Evolutionary conservation across 2,888 invertebrate species (phyloP).

Genomic region (Pachymerium ferrugineum): DNA sequence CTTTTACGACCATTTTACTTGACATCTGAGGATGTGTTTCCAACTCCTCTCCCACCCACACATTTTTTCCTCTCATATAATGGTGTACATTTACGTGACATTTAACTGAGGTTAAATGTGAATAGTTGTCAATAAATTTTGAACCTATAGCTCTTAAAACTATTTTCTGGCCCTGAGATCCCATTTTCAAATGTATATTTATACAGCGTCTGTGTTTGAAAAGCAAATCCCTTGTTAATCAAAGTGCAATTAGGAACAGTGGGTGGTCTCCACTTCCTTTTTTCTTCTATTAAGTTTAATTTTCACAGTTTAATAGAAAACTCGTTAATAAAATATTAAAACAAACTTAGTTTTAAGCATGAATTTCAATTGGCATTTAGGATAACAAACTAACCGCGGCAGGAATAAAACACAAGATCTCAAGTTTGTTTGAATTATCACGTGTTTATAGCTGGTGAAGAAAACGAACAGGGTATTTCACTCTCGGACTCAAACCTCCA

Average conservation of each 20-base stretch:
- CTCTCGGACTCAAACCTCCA: slow-evolving; percentile 17
- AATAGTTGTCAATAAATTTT: slow-evolving; percentile 8
- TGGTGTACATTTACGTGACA: slow-evolving; percentile 16
- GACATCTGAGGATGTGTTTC: slow-evolving; percentile 10
- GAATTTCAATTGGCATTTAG: background rate
- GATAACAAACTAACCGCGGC: background rate
- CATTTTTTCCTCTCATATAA: background rate
- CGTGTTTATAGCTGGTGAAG: slow-evolving; percentile 16
- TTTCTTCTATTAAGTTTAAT: background rate
- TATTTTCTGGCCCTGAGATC: slow-evolving; percentile 1
- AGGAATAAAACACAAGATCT: background rate
- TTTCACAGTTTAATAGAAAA: background rate
- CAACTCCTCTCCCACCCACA: slow-evolving; percentile 6
- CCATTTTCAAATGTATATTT: slow-evolving; percentile 12
- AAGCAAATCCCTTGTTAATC: slow-evolving; percentile 22
- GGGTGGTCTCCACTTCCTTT: background rate
- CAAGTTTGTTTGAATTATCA: slow-evolving; percentile 3
- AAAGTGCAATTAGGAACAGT: background rate
- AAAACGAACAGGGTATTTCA: slow-evolving; percentile 20
- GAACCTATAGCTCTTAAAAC: background rate
- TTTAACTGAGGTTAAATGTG: slow-evolving; percentile 22
- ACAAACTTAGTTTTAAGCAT: background rate
- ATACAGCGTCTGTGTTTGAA: slow-evolving; percentile 8
- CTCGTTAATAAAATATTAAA: background rate
- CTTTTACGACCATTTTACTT: slow-evolving; percentile 17